Conservation (phyloP, 1,140 invertebrate species). For the Orchestia grillus region DNA sequence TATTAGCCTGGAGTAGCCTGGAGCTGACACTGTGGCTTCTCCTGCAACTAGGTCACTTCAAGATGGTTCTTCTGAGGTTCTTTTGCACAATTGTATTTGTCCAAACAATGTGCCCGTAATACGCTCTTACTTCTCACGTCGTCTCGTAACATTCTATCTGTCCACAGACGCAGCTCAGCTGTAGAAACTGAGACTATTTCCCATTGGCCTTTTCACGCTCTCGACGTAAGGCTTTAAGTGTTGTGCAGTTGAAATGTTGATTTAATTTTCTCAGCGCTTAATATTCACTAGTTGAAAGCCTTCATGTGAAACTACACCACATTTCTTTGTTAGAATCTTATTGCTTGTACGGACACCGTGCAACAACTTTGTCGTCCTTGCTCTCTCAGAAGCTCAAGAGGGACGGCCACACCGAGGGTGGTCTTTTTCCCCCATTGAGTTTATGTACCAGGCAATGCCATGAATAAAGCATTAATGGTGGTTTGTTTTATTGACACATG, state of each 20-base stretch:
- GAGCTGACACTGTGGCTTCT: background rate
- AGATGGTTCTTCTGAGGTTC: background rate
- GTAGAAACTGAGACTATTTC: background rate
- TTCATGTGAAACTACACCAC: background rate
- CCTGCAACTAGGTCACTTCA: background rate
- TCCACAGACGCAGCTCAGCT: background rate
- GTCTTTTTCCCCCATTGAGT: background rate
- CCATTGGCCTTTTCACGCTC: too few relatives aligned
- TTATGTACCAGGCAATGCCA: background rate
- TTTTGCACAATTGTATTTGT: background rate
- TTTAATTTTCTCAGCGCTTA: too few relatives aligned
- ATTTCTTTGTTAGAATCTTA: background rate
- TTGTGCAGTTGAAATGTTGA: too few relatives aligned
- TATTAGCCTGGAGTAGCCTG: background rate
- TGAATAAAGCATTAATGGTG: conserved; percentile 34
- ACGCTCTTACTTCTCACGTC: background rate
- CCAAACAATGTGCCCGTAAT: background rate
- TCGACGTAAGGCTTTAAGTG: too few relatives aligned
- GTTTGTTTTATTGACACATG: conserved; percentile 9
- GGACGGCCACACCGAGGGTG: background rate
- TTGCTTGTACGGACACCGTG: background rate
- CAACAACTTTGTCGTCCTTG: background rate
- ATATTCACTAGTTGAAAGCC: background rate
- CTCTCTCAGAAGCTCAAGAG: background rate
- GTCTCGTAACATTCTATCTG: background rate